A percentile compares a stretch with the other conserved stretches of the same genome.
Evolutionary conservation across 2,888 invertebrate species (phyloP).

Genomic region (Euplagia quadripunctaria): DNA sequence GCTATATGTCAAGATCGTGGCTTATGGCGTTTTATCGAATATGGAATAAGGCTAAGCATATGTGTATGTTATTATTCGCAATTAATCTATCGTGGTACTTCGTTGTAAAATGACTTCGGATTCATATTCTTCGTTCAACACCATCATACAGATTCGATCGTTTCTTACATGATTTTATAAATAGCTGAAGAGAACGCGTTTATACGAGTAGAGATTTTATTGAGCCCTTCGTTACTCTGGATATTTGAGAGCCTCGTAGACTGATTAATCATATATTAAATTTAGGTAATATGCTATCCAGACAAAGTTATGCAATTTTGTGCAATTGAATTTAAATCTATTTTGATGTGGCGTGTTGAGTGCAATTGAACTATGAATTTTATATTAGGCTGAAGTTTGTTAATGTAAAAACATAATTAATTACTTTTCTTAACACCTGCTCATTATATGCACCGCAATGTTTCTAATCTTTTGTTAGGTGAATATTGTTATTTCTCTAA

Average conservation of each 20-base stretch:
- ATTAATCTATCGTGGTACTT: slow-evolving; percentile 1
- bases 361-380: no score
- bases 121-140: slow-evolving; percentile 73
- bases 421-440: no score
- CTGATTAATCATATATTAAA: slow-evolving; percentile 60
- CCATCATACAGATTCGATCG: slow-evolving; percentile 66
- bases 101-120: slow-evolving; percentile 32
- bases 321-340: neutral
- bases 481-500: neutral
- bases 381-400: no score
- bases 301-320: neutral
- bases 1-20: no score
- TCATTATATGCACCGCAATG: no score
- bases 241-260: slow-evolving; percentile 55
- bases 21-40: no score
- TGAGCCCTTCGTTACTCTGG: slow-evolving; percentile 65
- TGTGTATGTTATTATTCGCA: neutral
- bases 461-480: no score
- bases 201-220: slow-evolving; percentile 64
- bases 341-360: no score
- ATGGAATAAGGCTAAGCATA: no score
- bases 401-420: no score
- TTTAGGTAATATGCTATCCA: neutral
- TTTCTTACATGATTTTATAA: slow-evolving; percentile 76
- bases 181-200: slow-evolving; percentile 74